phyloP scores from a whole-genome alignment of 2,113 vertebrate species.

The Sebastes schlegelii region DNA sequence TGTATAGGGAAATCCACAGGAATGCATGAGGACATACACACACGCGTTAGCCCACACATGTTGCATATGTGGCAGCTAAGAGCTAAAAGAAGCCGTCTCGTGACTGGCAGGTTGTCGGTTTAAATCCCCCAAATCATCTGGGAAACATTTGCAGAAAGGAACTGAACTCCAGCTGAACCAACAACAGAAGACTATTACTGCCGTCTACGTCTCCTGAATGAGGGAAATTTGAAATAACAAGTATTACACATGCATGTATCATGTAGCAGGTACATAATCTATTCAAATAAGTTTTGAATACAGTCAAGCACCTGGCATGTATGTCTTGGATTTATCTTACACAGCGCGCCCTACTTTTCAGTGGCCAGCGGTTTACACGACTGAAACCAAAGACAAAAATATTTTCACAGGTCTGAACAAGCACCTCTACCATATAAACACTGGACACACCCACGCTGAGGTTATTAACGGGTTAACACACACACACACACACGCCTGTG shows the following conservation, averaged over 20 bases:
- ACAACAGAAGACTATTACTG: neutral
- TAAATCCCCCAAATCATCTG: conserved; percentile 24
- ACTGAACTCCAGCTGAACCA: neutral
- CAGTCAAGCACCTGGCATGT: neutral
- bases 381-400: conserved; percentile 14
- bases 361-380: neutral
- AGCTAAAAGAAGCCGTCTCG: neutral
- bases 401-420: conserved; percentile 11
- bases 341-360: neutral
- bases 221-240: neutral
- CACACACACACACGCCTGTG: neutral
- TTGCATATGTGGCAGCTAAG: conserved; percentile 7
- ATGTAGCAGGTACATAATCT: neutral
- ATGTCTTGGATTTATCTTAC: neutral
- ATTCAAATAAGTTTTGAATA: neutral
- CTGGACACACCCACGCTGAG: neutral
- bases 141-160: neutral
- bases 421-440: conserved; percentile 1
- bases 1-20: neutral
- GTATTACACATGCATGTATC: neutral
- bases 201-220: neutral
- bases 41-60: neutral
- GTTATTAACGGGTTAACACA: neutral
- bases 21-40: neutral
- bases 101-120: conserved; percentile 16